A percentile compares a stretch with the other conserved stretches of the same genome.
Evolutionary conservation across 2,113 vertebrate genomes (phyloP).

Genomic region (Perca schrenkii): DNA sequence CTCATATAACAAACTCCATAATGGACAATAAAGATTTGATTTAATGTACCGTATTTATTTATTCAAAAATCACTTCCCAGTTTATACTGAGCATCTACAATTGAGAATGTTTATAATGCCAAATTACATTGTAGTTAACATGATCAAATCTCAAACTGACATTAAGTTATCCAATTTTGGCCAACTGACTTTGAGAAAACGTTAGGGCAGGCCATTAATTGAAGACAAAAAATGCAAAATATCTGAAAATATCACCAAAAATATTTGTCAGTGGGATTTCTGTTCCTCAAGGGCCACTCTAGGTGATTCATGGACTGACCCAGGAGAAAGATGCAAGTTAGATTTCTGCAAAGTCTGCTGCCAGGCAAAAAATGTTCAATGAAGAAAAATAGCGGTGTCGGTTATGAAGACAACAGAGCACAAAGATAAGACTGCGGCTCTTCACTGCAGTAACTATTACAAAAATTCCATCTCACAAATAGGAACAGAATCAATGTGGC

Average conservation of each 20-base stretch:
- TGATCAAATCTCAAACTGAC: no score
- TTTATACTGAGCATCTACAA: neutral
- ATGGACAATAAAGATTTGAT: neutral
- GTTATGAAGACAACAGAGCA: neutral
- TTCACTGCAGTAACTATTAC: constrained; percentile 10
- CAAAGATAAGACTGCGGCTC: neutral
- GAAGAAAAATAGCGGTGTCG: no score
- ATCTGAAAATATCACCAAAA: neutral
- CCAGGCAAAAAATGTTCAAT: neutral
- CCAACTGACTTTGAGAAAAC: no score
- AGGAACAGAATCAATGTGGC: neutral
- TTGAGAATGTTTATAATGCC: no score
- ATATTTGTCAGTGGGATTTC: no score
- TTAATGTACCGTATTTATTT: neutral
- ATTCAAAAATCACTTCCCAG: neutral
- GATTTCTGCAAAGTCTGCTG: neutral
- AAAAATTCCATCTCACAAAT: neutral
- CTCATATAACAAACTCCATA: neutral
- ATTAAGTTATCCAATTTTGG: no score
- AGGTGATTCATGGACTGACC: constrained; percentile 1
- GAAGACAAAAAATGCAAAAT: neutral
- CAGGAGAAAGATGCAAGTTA: neutral
- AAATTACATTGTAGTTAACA: no score
- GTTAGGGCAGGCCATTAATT: neutral
- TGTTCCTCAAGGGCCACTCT: neutral